These are phyloP conservation scores for Stenodera caucasica DNA, from an alignment of 2,888 invertebrate genomes.

Conservation along the genomic window DNA sequence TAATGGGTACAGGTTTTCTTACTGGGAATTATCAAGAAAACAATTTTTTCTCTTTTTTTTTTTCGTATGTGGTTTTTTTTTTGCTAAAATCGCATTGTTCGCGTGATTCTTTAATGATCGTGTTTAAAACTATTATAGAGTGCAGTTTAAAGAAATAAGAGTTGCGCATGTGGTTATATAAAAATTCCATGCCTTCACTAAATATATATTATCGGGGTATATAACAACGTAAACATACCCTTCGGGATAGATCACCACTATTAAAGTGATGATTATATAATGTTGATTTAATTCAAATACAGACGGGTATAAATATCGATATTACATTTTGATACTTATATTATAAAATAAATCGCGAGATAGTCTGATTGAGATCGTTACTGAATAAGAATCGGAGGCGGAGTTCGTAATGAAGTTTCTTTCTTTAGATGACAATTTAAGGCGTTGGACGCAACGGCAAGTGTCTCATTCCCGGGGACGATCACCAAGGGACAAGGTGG, in stretches of 20 bases:
- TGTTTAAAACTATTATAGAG: slow-evolving; percentile 33
- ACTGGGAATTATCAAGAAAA: slow-evolving; percentile 44
- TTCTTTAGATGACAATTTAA: slow-evolving; percentile 53
- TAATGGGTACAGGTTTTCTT: slow-evolving; percentile 49
- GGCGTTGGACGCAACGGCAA: slow-evolving; percentile 49
- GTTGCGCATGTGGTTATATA: slow-evolving; percentile 28
- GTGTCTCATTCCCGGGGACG: slow-evolving; percentile 55
- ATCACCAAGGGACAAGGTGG: slow-evolving; percentile 51
- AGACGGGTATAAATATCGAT: neutral
- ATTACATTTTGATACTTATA: too few species aligned
- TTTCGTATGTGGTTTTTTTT: too few species aligned
- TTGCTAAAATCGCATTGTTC: slow-evolving; percentile 41
- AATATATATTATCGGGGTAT: neutral
- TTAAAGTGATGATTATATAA: neutral
- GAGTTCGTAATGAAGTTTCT: slow-evolving; percentile 48
- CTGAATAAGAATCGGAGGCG: slow-evolving; percentile 20
- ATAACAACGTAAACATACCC: neutral
- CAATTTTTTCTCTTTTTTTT: too few species aligned
- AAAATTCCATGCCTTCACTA: slow-evolving; percentile 27
- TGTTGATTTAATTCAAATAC: neutral
- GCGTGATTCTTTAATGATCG: slow-evolving; percentile 45
- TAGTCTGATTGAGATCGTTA: slow-evolving; percentile 7
- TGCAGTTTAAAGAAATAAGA: slow-evolving; percentile 23
- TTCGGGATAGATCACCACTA: neutral
- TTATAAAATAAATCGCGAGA: neutral